Percentiles rank a stretch among this genome's conserved stretches.
These are phyloP conservation scores for Protonemura montana DNA, from an alignment of 2,888 invertebrate genomes.

Conservation along the genomic window DNA sequence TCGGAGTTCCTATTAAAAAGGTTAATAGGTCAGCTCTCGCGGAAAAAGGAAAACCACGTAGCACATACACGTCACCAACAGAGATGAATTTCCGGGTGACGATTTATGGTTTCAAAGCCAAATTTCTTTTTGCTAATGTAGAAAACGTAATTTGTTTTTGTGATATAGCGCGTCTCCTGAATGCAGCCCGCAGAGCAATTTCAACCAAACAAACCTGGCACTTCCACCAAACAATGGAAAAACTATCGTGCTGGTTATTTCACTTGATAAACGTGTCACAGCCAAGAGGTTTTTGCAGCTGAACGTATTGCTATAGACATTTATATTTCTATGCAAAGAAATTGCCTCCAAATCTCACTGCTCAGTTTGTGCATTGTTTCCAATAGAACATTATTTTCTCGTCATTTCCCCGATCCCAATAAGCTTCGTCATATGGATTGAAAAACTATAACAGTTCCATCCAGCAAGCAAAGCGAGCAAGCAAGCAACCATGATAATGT, in stretches of 20 bases:
- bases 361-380: background rate
- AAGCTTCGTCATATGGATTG: conserved; percentile 28
- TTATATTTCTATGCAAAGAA: background rate
- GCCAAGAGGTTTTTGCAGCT: no score
- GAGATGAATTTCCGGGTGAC: background rate
- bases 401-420: background rate
- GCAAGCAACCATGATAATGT: background rate
- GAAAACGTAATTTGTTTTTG: background rate
- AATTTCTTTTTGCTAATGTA: background rate
- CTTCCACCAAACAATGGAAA: conserved; percentile 8
- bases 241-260: background rate
- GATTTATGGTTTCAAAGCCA: background rate
- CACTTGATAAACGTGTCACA: background rate
- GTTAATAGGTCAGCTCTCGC: background rate
- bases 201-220: background rate
- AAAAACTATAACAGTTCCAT: conserved; percentile 39
- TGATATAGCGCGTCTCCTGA: background rate
- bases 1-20: conserved; percentile 7
- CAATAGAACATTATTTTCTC: background rate
- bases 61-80: background rate
- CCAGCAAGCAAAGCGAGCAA: background rate
- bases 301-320: no score
- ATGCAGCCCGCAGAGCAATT: conserved; percentile 2
- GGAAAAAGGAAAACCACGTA: conserved; percentile 3
- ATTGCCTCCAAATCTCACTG: background rate